Base-by-base conservation (phyloP, 2,888 invertebrate genomes). In the Phengaris alcon region DNA sequence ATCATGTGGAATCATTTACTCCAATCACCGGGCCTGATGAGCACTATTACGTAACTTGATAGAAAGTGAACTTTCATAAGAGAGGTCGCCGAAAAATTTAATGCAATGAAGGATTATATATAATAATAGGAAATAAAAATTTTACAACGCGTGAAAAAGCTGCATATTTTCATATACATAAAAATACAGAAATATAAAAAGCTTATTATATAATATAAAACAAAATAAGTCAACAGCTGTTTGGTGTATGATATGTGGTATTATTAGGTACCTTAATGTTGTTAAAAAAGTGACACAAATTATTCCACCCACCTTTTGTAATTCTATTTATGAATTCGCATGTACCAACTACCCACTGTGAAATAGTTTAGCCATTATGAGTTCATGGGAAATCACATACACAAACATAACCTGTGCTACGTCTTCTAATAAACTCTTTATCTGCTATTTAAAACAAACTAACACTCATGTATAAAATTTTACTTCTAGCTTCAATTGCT, bases 1-100 rank as follows among this genome's bases (percentile, higher is more conserved):
- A 89, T 89, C 90, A 91, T 88, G 88, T 86, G 88, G 90, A 90
- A 90, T 90, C 90, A 88, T 90, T 92, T 90, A 90, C 90, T 89
- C 86, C 89, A 88, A 90, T 89, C 89, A 86, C 84, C 83, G 79
- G 81, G 79, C 82, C 82, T 79, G 78, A 74, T 68, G 15, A 54
- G 44, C 72, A 72, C 78, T 75, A 79, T 78, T 78, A 77, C 77
- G 75, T 74, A 57, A 74, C 74, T 64, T 69, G 72, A 75, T 74
- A 72, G 72, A 59, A 54, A 78, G 75, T 75, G 10, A 10, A 22
- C 22, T 76, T n/a, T 69, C 72, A 6, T 35, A 4, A 35, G 35
- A 35, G 35, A 35, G 35, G 35, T 4, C 35, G 3, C 35, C 1
- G 4, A 35, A 35, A 35, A 35, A 35, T 3, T 35, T 35, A 3